Evolutionary conservation across 2,113 vertebrate genomes (phyloP), one percentile per base, ranked within the genome.

Genomic region (Pontoporia blainvillei): DNA sequence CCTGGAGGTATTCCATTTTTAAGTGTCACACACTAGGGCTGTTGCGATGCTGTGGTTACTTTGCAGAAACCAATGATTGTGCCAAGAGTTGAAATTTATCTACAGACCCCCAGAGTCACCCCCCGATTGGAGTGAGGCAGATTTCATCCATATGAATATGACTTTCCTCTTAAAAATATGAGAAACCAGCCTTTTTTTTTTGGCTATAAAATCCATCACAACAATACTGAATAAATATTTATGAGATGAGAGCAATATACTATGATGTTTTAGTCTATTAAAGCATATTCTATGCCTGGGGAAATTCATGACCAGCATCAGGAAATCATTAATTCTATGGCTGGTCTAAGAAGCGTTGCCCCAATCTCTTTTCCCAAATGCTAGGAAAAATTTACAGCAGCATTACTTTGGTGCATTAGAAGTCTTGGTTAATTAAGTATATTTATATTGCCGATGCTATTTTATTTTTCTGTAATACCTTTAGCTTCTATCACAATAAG

Each of bases 151-250:
- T 49, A 5, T 49, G 61, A 57, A 2, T 54, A 12, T 39, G 46
- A 52, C 4, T 64, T 94, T 81, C 41, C 31, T 67, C 27, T 76
- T 69, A 94, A 96, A 87, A 82, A 75, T 69, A 64, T 61, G 59
- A 83, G 15, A 87, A 90, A 69, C 8, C 1, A 41, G 23, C 9
- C 0, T 12, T 15, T 36, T 12, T 15, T 36, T 66, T 34, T 49
- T 71, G 59, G 13, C 34, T n/a, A 75, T 81, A 88, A 91, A 79
- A 93, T 29, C 5, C 34, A 64, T 17, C 8, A 97, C 23, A 73
- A 61, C 31, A 67, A 73, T 8, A 79, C 3, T 82, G 36, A 73
- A 84, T 85, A 95, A 57, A 95, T 96, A 89, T 93, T 90, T 85
- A 93, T 84, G 18, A 89, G 6, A 91, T 54, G 39, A 90, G 29